Base-by-base conservation (phyloP, 1,140 invertebrate species). In the Trachelipus rathkii region DNA sequence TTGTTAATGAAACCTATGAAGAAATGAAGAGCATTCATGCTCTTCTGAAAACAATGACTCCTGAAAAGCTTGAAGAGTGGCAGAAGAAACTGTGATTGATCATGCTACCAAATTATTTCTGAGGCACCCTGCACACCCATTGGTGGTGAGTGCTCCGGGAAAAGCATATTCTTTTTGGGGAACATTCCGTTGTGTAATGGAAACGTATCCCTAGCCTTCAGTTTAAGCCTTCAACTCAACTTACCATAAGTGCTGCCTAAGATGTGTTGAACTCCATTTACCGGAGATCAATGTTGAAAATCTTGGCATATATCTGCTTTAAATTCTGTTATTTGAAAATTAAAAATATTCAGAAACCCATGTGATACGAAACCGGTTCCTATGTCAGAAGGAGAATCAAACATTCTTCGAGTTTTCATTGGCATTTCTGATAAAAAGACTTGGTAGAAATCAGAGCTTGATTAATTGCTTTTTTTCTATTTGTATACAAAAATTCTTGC, bases 181-280 rank as follows among this genome's bases (percentile, higher is more conserved):
- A 99, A 86, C 97, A 99, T 87, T 92, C 96, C 0, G 97, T 99
- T n/a, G 94, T 99, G 21, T 97, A 97, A 85, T 93, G 93, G 66
- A 96, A 95, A 87, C 91, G 93, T n/a, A 21, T 96, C 96, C 0
- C 84, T 99, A 11, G 96, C 96, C 10, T 91, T 91, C 7, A 93
- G 92, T 82, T 87, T 99, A 9, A 91, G 92, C 79, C 85, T 96
- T 44, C 87, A 76, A 95, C 93, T 13, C 88, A 83, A 67, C 79
- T 89, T 7, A 82, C 83, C 24, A 86, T 90, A 53, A 83, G 83
- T n/a, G 81, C 82, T n/a, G 82, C 82, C 23, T 82, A 83, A 72
- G 83, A n/a, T 81, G 82, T 21, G 82, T 89, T 23, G 81, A 79
- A 15, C 74, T 89, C 6, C 73, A 84, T 46, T 80, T 89, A 67